Conservation (phyloP, 2,888 invertebrate genomes). For the Podotricha telesiphe region DNA sequence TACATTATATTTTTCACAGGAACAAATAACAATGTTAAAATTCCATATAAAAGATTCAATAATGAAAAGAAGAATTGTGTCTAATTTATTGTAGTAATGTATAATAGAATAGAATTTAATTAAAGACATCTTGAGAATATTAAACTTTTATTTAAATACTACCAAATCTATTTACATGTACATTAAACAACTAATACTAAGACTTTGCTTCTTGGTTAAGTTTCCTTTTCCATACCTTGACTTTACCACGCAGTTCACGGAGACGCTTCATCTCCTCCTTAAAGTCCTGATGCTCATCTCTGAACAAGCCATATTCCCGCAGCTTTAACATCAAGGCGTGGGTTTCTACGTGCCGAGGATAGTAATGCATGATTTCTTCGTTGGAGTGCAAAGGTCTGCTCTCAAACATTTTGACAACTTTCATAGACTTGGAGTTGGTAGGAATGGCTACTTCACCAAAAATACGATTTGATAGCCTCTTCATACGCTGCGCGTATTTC, state of each 20-base stretch:
- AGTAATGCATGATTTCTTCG: slow-evolving; percentile 90
- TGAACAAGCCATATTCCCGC: slow-evolving; percentile 90
- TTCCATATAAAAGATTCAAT: slow-evolving; percentile 39
- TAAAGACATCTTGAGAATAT: slow-evolving; percentile 11
- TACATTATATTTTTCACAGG: slow-evolving; percentile 46
- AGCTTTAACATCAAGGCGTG: slow-evolving; percentile 88
- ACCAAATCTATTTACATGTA: slow-evolving; percentile 5
- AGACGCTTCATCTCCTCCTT: slow-evolving; percentile 93
- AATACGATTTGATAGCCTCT: slow-evolving; percentile 92
- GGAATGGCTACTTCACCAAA: slow-evolving; percentile 93
- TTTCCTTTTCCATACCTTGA: slow-evolving; percentile 77
- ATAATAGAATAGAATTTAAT: background rate
- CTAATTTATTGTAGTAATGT: background rate
- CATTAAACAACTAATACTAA: background rate
- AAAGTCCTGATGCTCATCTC: slow-evolving; percentile 95
- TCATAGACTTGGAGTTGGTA: slow-evolving; percentile 90
- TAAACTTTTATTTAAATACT: slow-evolving; percentile 15
- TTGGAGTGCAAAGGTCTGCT: slow-evolving; percentile 89
- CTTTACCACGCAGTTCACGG: slow-evolving; percentile 90
- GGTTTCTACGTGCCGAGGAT: slow-evolving; percentile 92
- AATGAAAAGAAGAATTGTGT: slow-evolving; percentile 35
- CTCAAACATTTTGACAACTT: slow-evolving; percentile 90
- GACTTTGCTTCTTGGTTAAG: slow-evolving; percentile 46
- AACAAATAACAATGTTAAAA: slow-evolving; percentile 28
- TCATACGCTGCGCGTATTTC: slow-evolving; percentile 93